Conservation (phyloP, 1,140 invertebrate genomes). For the Plutomurus gul region DNA sequence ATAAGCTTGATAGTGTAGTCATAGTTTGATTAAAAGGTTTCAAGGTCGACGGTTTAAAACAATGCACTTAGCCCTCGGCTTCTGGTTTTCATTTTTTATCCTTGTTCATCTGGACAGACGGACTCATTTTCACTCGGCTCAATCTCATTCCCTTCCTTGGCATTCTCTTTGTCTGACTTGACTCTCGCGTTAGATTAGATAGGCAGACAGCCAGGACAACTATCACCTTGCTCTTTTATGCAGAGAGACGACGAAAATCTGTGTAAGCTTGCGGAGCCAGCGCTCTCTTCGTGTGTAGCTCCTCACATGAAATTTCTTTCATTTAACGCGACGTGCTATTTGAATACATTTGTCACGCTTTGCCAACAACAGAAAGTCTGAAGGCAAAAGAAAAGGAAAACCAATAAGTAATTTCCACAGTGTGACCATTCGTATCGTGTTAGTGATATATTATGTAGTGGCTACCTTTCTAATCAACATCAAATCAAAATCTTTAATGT, state of each 20-base stretch:
- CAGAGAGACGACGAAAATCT: background rate
- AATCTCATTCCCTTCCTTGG: background rate
- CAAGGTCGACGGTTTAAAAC: constrained; percentile 38
- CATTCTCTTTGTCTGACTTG: constrained; percentile 18
- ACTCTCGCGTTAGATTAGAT: constrained; percentile 21
- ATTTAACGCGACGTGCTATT: constrained; percentile 32
- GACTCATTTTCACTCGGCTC: constrained; percentile 19
- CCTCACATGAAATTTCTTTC: background rate
- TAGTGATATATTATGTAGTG: too few species aligned
- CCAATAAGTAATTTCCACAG: too few species aligned
- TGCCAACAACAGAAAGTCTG: background rate
- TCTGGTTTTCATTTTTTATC: constrained; percentile 27
- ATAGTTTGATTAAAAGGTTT: constrained; percentile 42
- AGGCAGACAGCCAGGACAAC: constrained; percentile 5
- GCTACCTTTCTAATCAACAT: too few species aligned
- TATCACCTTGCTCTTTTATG: background rate
- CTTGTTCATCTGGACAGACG: constrained; percentile 17
- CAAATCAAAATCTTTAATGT: too few species aligned
- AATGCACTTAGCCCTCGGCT: constrained; percentile 36
- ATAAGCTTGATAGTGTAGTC: background rate
- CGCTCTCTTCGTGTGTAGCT: background rate
- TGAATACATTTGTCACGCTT: constrained; percentile 34
- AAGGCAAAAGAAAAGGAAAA: background rate
- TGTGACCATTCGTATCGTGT: too few species aligned
- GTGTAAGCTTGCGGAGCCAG: background rate